Evolutionary conservation across 2,888 invertebrate genomes (phyloP).

Genomic region (Troides oblongomaculatus): DNA sequence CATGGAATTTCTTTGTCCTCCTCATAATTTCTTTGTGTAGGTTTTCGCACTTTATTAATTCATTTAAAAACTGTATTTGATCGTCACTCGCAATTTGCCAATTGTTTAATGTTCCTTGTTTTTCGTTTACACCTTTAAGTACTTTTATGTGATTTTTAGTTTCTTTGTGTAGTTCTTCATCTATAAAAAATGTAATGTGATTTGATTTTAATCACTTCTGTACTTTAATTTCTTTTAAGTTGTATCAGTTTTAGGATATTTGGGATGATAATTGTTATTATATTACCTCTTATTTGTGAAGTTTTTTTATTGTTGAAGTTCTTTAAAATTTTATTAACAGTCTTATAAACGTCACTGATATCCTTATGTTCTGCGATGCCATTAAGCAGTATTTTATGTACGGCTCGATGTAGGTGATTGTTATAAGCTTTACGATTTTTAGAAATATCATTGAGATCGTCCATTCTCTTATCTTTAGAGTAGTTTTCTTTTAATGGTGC

Average conservation of each 20-base stretch:
- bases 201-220: too few species aligned
- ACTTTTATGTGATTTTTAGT: neutral
- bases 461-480: neutral
- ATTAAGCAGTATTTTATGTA: slow-evolving; percentile 59
- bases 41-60: slow-evolving; percentile 47
- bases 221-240: too few species aligned
- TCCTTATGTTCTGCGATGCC: slow-evolving; percentile 59
- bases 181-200: neutral
- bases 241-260: neutral
- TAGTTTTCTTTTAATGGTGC: slow-evolving; percentile 2
- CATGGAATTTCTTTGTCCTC: slow-evolving; percentile 9
- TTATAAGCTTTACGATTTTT: slow-evolving; percentile 31
- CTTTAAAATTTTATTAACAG: slow-evolving; percentile 33
- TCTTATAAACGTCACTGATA: slow-evolving; percentile 47
- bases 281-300: slow-evolving; percentile 6
- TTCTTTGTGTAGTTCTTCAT: neutral
- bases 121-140: neutral
- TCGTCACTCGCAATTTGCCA: slow-evolving; percentile 5
- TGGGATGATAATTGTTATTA: neutral
- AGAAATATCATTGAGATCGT: neutral
- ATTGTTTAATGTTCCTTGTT: neutral
- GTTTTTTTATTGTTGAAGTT: slow-evolving; percentile 23
- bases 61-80: slow-evolving; percentile 46
- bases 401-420: slow-evolving; percentile 52
- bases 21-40: slow-evolving; percentile 39